Evolutionary conservation across 2,888 invertebrate genomes (phyloP), one percentile per base, ranked within the genome.

Genomic region (Aquatica leii): DNA sequence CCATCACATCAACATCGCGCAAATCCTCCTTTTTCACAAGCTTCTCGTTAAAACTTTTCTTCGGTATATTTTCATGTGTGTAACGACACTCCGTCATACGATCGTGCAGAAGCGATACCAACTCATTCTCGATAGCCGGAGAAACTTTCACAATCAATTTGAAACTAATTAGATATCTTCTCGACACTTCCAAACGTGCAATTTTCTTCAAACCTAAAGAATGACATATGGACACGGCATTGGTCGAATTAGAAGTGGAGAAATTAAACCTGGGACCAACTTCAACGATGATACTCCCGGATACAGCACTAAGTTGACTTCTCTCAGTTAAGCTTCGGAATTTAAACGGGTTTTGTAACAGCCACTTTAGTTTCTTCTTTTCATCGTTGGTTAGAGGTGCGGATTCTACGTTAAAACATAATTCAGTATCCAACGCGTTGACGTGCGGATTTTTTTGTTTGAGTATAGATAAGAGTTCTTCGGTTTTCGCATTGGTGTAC

Each of bases 171-270:
- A 90, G 83, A 81, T 95, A 97, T 71, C 94, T 85, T 2, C 87
- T 88, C 0, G 94, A 93, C 34, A 88, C 85, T 83, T 98, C 98
- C 55, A 98, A 84, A 56, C 98, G 87, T 2, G 83, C 85, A 2
- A 98, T 86, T 78, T 89, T 87, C 40, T 82, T 82, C 31, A 97
- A 82, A 1, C 94, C 93, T 46, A 96, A 87, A 73, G 94, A 92
- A 69, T 90, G 88, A 78, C 95, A 97, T 71, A 98, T 97, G 55
- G 97, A 95, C 0, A 98, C 93, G 21, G 96, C 95, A 82, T 98
- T 98, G 71, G 96, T 97, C 0, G 97, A 97, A 79, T 94, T 94
- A 0, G 98, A 91, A 37, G 98, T 98, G 12, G 95, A 96, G 80
- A 97, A 97, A 82, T 96, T 95, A 73, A 96, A 90, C 72, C 96